Conservation (phyloP, 2,113 vertebrate genomes). For the Rhynchomys soricoides region DNA sequence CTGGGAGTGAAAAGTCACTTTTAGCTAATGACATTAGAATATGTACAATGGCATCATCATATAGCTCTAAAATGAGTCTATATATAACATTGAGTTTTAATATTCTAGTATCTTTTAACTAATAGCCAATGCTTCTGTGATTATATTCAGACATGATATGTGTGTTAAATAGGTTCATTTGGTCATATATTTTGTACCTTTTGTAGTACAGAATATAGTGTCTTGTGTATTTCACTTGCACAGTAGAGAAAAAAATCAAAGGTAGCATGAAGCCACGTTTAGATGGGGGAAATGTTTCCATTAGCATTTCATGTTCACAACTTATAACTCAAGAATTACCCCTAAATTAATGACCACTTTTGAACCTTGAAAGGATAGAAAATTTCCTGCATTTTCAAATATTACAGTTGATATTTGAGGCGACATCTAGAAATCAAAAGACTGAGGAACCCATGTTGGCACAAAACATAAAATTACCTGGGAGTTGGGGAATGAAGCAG, state of each 20-base stretch:
- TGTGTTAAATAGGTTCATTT: not conserved
- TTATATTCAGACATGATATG: not conserved
- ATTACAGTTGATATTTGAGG: not conserved
- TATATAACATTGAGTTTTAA: not conserved
- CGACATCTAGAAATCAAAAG: not conserved
- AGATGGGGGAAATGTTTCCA: not conserved
- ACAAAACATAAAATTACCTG: not conserved
- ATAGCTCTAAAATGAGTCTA: not conserved
- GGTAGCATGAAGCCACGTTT: not conserved
- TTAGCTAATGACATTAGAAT: not conserved
- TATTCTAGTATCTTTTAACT: not conserved
- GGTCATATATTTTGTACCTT: not conserved
- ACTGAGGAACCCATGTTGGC: not conserved
- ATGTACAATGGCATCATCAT: not conserved
- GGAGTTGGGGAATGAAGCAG: not conserved
- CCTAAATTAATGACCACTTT: not conserved
- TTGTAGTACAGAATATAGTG: not conserved
- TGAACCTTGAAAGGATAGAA: not conserved
- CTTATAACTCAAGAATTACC: not conserved
- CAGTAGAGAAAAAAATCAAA: not conserved
- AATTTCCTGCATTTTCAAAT: not conserved
- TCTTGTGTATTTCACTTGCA: slow-evolving; percentile 13
- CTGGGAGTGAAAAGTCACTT: not conserved
- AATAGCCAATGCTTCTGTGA: not conserved
- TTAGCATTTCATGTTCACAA: not conserved